A percentile compares a stretch with the other conserved stretches of the same genome.
Evolutionary conservation across 2,888 invertebrate species (phyloP).

Genomic region (Apamea sordens): DNA sequence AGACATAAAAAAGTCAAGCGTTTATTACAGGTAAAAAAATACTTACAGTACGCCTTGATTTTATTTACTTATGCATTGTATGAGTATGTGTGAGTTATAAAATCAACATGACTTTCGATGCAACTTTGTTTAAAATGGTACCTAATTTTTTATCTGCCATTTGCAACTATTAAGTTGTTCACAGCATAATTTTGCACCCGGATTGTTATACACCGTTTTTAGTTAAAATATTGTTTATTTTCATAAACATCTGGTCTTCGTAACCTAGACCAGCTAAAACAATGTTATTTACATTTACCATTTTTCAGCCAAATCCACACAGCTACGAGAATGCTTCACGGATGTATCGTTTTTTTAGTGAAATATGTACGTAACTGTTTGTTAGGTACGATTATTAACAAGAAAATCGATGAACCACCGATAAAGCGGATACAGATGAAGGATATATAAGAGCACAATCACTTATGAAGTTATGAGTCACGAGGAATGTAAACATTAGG

Average conservation of each 20-base stretch:
- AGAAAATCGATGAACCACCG: slow-evolving; percentile 52
- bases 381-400: slow-evolving; percentile 17
- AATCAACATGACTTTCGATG: neutral
- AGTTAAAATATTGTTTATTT: slow-evolving; percentile 25
- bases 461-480: slow-evolving; percentile 41
- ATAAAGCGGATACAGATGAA: slow-evolving; percentile 32
- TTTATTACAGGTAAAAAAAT: neutral
- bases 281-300: slow-evolving; percentile 8
- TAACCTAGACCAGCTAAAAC: slow-evolving; percentile 8
- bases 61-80: neutral
- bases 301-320: neutral
- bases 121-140: neutral
- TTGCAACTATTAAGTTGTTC: neutral
- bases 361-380: neutral
- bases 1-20: neutral
- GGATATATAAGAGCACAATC: slow-evolving; percentile 29
- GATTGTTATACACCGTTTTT: slow-evolving; percentile 15
- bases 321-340: slow-evolving; percentile 18
- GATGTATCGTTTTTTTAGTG: slow-evolving; percentile 14
- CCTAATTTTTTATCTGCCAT: too few relatives aligned
- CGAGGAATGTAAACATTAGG: neutral
- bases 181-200: slow-evolving; percentile 1
- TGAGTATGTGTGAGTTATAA: neutral
- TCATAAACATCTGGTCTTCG: slow-evolving; percentile 44
- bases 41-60: neutral